phyloP scores from a whole-genome alignment of 2,797 vertebrate species.

The Delichon dasypus region DNA sequence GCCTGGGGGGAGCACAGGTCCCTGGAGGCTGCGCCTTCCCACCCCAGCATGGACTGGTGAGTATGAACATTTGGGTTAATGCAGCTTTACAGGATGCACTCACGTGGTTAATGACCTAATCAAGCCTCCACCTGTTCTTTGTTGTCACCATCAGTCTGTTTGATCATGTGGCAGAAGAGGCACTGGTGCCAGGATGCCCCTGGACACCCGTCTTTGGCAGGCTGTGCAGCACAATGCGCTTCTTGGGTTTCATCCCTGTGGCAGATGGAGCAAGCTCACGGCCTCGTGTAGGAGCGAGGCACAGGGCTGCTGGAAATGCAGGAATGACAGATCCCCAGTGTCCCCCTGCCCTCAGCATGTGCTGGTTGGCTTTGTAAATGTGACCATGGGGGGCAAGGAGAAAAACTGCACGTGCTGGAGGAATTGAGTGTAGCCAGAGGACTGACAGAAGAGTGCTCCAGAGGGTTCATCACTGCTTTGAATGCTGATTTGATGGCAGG shows the following conservation, averaged over 20 bases:
- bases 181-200: not conserved
- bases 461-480: not conserved
- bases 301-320: not conserved
- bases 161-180: not conserved
- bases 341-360: not conserved
- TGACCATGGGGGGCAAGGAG: not conserved
- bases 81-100: not conserved
- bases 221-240: not conserved
- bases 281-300: not conserved
- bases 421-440: not conserved
- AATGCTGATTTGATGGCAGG: not conserved
- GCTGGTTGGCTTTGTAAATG: not conserved
- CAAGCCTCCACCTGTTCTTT: slow-evolving; percentile 59
- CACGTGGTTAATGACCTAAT: not conserved
- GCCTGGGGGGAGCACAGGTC: not conserved
- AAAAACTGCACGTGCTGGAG: not conserved
- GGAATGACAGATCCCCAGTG: not conserved
- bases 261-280: not conserved
- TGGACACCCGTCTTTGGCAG: not conserved
- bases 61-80: not conserved
- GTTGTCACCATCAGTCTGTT: slow-evolving; percentile 31
- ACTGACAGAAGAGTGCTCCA: not conserved
- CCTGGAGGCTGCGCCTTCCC: not conserved
- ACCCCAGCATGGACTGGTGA: not conserved
- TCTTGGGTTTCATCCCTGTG: slow-evolving; percentile 32